Evolutionary conservation across 2,888 invertebrate species (phyloP).

Genomic region (Dusona sp.): DNA sequence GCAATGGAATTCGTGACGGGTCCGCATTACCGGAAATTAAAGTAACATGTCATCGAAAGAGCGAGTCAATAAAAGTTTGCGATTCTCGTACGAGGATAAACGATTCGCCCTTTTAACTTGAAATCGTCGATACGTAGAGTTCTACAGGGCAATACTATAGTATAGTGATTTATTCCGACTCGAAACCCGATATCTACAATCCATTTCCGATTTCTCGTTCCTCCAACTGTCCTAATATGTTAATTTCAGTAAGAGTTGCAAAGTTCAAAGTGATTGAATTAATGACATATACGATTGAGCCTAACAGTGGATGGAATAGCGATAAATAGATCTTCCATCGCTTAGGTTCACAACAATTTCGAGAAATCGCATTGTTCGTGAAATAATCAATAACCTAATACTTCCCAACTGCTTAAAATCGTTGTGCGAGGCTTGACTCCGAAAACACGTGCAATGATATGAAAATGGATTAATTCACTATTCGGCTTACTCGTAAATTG

Average conservation of each 20-base stretch:
- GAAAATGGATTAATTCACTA: too few relatives aligned
- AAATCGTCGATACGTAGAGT: background rate
- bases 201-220: conserved; percentile 20
- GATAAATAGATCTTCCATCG: background rate
- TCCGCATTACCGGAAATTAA: conserved; percentile 46
- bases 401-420: background rate
- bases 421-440: background rate
- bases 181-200: conserved; percentile 20
- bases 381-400: background rate
- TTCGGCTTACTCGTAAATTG: too few relatives aligned
- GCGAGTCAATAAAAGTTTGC: background rate
- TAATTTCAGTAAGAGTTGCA: background rate
- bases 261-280: background rate
- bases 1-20: conserved; percentile 21
- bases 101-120: conserved; percentile 12
- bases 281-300: background rate
- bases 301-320: background rate
- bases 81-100: background rate
- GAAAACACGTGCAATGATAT: background rate
- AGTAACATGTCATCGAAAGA: conserved; percentile 19
- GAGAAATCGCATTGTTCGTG: background rate
- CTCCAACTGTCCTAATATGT: background rate
- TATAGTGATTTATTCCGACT: conserved; percentile 5
- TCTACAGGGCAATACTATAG: background rate
- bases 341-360: background rate